Conservation (phyloP, 2,797 vertebrate genomes). For the Emydoidea blandingii region DNA sequence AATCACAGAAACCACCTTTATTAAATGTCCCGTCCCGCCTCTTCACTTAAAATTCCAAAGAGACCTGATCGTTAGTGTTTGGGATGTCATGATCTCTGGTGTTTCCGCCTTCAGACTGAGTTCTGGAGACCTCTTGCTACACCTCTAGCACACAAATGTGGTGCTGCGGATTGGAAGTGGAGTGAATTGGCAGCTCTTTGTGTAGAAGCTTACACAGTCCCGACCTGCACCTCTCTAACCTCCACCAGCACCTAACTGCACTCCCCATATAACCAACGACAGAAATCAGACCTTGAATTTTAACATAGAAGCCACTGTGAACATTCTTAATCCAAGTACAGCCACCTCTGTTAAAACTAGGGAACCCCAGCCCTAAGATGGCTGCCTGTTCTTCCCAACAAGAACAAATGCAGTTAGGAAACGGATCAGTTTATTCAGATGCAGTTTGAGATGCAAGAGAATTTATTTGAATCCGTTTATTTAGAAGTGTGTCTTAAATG, state of each 20-base stretch:
- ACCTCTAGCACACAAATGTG: not conserved
- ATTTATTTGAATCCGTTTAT: not conserved
- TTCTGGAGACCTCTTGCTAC: not conserved
- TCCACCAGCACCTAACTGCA: rapidly evolving
- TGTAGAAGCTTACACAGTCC: rapidly evolving
- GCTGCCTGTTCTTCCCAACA: rapidly evolving
- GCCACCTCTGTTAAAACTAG: not conserved
- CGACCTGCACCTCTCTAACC: not conserved
- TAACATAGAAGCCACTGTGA: rapidly evolving
- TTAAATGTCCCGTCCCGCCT: rapidly evolving
- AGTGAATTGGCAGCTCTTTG: not conserved
- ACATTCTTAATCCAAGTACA: not conserved
- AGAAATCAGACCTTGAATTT: not conserved
- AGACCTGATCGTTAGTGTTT: not conserved
- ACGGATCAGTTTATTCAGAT: not conserved
- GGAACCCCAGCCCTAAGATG: not conserved
- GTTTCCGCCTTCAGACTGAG: not conserved
- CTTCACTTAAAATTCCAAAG: not conserved
- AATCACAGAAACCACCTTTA: not conserved
- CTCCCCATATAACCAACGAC: not conserved
- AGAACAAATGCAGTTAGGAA: rapidly evolving
- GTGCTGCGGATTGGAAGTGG: not conserved
- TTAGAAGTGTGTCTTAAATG: rapidly evolving
- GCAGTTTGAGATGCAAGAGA: not conserved
- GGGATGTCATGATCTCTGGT: not conserved